phyloP scores from a whole-genome alignment of 2,113 vertebrate species.

The Phalacrocorax carbo region DNA sequence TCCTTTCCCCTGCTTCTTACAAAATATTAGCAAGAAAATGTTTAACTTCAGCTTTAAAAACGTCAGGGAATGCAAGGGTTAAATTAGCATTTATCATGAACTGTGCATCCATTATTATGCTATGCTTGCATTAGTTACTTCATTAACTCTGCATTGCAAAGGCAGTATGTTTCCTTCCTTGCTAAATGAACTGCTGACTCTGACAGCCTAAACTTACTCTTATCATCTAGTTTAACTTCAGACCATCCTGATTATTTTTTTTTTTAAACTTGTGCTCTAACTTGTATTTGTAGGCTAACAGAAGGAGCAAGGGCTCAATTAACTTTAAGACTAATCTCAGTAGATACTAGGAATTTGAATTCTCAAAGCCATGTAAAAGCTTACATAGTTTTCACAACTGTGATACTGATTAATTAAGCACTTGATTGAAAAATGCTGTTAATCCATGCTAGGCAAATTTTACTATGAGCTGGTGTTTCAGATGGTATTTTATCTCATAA shows the following conservation, averaged over 20 bases:
- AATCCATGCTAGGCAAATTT: not conserved
- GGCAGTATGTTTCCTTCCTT: not conserved
- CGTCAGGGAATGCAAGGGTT: not conserved
- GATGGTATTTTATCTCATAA: conserved; percentile 28
- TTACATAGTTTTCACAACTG: not conserved
- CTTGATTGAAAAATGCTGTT: conserved; percentile 30
- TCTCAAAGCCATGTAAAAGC: not conserved
- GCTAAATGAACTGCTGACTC: not conserved
- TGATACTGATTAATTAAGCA: conserved; percentile 21
- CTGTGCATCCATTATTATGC: not conserved
- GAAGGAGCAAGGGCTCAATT: not conserved
- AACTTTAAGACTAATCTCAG: not conserved
- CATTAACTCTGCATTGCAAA: conserved; percentile 27
- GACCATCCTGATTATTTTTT: not conserved
- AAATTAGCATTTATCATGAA: not conserved
- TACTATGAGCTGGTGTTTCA: conserved; percentile 26
- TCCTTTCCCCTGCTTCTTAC: not conserved
- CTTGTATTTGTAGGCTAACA: not conserved
- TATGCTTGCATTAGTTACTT: conserved; percentile 13
- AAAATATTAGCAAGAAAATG: not conserved
- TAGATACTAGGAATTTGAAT: not conserved
- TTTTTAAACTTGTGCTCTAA: not conserved
- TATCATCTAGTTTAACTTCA: not conserved
- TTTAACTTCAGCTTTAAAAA: not conserved
- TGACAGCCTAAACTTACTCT: not conserved